Evolutionary conservation across 2,797 vertebrate genomes (phyloP).

Genomic region (Phylloscopus collybita): DNA sequence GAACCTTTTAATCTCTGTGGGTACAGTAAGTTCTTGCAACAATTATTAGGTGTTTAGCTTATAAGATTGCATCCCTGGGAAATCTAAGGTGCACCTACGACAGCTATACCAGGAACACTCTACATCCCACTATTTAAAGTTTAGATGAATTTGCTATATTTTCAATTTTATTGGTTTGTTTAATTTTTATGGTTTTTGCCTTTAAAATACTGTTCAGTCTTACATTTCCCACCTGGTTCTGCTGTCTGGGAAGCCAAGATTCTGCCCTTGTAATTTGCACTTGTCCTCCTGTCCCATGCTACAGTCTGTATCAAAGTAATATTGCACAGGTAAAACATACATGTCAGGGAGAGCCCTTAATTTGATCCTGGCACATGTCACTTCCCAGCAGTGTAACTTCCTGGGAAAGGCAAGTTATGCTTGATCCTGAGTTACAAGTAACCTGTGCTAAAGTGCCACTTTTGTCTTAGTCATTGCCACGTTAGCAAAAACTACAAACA

Average conservation of each 20-base stretch:
- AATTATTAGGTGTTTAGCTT: neutral
- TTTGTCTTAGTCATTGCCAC: neutral
- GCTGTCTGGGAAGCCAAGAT: conserved; percentile 3
- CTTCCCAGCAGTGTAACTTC: neutral
- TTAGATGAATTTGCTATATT: neutral
- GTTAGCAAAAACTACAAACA: neutral
- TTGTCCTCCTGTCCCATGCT: neutral
- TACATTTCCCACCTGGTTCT: conserved; percentile 8
- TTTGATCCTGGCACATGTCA: neutral
- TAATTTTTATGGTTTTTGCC: neutral
- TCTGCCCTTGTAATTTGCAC: conserved; percentile 46
- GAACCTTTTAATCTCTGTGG: conserved; percentile 2
- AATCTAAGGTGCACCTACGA: neutral
- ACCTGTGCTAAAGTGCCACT: neutral
- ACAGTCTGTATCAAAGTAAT: neutral
- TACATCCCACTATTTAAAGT: neutral
- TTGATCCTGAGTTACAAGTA: neutral
- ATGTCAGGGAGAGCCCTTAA: neutral
- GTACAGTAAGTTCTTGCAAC: neutral
- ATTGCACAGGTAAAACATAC: neutral
- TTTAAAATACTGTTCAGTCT: neutral
- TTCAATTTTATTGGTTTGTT: neutral
- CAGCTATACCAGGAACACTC: neutral
- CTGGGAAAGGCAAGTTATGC: neutral
- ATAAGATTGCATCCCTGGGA: conserved; percentile 9